Base-by-base conservation (phyloP, 2,797 vertebrate species). In the Protosalanx chinensis region DNA sequence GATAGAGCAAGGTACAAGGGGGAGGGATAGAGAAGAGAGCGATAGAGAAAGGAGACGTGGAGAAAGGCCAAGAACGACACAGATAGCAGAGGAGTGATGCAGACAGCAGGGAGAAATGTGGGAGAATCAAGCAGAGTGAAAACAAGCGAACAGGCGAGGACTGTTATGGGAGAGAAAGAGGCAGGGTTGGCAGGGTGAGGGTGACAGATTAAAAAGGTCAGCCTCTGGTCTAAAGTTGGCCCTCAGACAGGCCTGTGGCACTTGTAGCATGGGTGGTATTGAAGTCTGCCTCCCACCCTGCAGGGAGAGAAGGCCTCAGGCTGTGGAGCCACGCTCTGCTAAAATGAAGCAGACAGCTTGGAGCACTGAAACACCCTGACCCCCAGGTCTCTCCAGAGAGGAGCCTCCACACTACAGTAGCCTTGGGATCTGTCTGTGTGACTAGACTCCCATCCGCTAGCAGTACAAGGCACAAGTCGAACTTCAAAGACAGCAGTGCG, bases 311-410 rank as follows among this genome's bases (percentile, higher is more conserved):
- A 23, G 51, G 69, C 70, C 41, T 2, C 23, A 41, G 46, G 27
- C 74, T 65, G 29, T 60, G 61, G 70, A 64, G 56, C 53, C 13
- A 35, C 12, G 41, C 49, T 64, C 64, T 71, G 41, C 67, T 72
- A 74, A 71, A 76, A 79, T 79, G 72, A 76, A 69, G 27, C 20
- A 30, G 16, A 56, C 51, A n/a, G 67, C 56, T 63, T 16, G n/a
- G 67, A 59, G 32, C 10, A 35, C 68, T 71, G 56, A 67, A 20
- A 20, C 18, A 64, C 12, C 18, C 30, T 13, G 63, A 33, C 20
- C 41, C 32, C 30, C 60, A 73, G 60, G 71, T 20, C 51, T 56
- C 51, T 56, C 41, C 16, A 56, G 51, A n/a, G 15, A n/a, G 18
- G 18, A 16, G 5, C 51, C 15, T 56, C 3, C 16, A 56, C n/a